Evolutionary conservation across 2,113 vertebrate species (phyloP).

Genomic region (Neolamprologus sp.): DNA sequence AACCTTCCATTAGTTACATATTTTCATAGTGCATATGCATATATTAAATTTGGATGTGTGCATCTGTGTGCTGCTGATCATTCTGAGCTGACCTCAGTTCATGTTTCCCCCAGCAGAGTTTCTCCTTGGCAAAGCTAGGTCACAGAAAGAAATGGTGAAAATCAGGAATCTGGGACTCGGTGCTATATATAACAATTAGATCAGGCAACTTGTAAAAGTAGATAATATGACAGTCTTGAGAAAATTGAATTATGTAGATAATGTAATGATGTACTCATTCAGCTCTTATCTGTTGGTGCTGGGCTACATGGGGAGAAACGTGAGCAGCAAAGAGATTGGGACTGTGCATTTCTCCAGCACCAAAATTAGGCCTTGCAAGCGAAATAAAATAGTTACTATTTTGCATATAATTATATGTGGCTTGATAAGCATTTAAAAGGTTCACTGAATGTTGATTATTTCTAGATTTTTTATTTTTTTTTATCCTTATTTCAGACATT

Average conservation of each 20-base stretch:
- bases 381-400: neutral
- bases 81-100: neutral
- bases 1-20: neutral
- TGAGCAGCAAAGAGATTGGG: neutral
- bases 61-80: neutral
- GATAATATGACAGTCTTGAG: slow-evolving; percentile 4
- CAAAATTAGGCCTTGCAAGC: neutral
- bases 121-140: slow-evolving; percentile 4
- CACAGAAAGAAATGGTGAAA: slow-evolving; percentile 5
- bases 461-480: neutral
- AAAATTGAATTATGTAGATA: slow-evolving; percentile 27
- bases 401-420: neutral
- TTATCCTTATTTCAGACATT: neutral
- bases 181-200: slow-evolving; percentile 65
- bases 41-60: neutral
- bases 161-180: slow-evolving; percentile 57
- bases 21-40: neutral
- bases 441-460: neutral
- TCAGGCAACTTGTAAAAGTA: slow-evolving; percentile 51
- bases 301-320: neutral
- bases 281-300: neutral
- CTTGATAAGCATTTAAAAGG: neutral
- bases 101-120: neutral
- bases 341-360: neutral
- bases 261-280: slow-evolving; percentile 20